These are phyloP conservation scores for Beris morrisii DNA, from an alignment of 2,888 invertebrate genomes.

Conservation along the genomic window DNA sequence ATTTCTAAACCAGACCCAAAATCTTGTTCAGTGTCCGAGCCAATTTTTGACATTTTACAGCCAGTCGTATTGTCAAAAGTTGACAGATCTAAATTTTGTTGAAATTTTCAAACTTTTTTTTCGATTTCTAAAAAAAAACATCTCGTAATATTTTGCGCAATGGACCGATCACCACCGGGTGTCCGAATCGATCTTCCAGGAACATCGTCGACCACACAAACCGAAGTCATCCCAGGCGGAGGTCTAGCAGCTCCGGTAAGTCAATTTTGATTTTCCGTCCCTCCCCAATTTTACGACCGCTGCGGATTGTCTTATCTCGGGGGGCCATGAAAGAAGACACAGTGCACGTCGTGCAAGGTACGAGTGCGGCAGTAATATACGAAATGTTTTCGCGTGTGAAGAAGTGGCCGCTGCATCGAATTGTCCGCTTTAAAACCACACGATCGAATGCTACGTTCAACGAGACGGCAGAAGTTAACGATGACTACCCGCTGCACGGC, in stretches of 20 bases:
- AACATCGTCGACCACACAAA: conserved; percentile 33
- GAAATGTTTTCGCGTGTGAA: not conserved
- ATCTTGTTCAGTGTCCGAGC: not conserved
- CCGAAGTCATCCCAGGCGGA: conserved; percentile 25
- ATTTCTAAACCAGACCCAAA: not conserved
- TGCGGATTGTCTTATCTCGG: not conserved
- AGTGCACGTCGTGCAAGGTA: too few species aligned
- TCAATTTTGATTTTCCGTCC: not conserved
- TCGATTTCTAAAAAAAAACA: not conserved
- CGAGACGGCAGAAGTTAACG: conserved; percentile 6
- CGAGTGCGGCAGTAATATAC: too few species aligned
- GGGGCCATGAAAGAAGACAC: not conserved
- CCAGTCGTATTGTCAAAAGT: not conserved
- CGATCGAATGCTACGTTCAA: not conserved
- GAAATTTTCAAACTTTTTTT: not conserved
- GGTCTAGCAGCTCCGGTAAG: conserved; percentile 25
- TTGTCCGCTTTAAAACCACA: too few species aligned
- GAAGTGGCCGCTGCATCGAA: too few species aligned
- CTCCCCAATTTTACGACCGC: conserved; percentile 4
- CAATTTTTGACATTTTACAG: not conserved
- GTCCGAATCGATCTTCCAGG: conserved; percentile 22
- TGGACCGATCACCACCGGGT: conserved; percentile 35
- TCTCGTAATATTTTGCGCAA: conserved; percentile 1
- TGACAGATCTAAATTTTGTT: not conserved
- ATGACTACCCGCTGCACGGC: conserved; percentile 66